Conservation (phyloP, 2,888 invertebrate genomes). For the Orchesella flavescens region DNA sequence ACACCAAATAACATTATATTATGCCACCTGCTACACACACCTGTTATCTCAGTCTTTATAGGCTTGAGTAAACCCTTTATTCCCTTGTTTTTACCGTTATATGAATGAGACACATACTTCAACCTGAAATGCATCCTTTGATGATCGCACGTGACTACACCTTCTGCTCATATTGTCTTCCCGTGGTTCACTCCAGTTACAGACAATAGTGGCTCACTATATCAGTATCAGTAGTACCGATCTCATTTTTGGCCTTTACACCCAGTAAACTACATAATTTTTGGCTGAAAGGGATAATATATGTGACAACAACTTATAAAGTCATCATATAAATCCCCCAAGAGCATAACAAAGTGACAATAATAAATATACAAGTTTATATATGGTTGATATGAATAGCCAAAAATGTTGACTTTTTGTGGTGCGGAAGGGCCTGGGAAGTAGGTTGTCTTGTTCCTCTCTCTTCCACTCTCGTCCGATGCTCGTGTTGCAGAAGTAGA, state of each 20-base stretch:
- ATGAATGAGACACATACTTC: not conserved
- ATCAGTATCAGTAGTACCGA: not conserved
- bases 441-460: slow-evolving; percentile 41
- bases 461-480: slow-evolving; percentile 9
- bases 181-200: not conserved
- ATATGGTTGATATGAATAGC: no score
- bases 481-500: not conserved
- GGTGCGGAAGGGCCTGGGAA: slow-evolving; percentile 54
- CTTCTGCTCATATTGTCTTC: not conserved
- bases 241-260: slow-evolving; percentile 5
- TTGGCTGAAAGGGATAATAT: slow-evolving; percentile 4
- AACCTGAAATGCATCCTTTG: not conserved
- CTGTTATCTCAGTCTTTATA: no score
- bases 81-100: slow-evolving; percentile 17
- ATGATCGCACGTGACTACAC: not conserved
- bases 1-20: no score
- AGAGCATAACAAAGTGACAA: no score
- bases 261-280: not conserved
- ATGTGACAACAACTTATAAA: no score
- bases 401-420: slow-evolving; percentile 30
- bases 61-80: not conserved
- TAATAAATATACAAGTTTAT: no score
- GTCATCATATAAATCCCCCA: no score
- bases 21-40: no score
- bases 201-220: no score